phyloP scores from a whole-genome alignment of 2,888 invertebrate genomes.

The Micoletzkya japonica region DNA sequence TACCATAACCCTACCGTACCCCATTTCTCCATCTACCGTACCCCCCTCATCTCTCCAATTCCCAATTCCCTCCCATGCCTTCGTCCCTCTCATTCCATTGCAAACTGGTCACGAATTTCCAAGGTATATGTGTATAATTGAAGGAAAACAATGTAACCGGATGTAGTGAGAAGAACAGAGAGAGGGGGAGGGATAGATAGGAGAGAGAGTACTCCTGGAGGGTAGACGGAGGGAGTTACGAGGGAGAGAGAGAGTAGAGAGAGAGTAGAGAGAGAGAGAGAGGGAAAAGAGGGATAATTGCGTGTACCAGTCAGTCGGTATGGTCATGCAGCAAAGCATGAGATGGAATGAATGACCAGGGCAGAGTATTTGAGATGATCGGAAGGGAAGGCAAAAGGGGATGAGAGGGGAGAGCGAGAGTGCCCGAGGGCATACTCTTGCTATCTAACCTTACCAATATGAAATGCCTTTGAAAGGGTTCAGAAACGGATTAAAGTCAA shows the following conservation, averaged over 20 bases:
- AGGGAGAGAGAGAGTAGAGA: conserved; percentile 2
- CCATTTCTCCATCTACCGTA: not conserved
- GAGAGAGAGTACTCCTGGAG: too few relatives aligned
- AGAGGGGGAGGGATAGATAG: not conserved
- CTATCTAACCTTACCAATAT: too few relatives aligned
- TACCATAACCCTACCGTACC: too few relatives aligned
- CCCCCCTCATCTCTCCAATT: not conserved
- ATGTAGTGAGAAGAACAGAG: conserved; percentile 13
- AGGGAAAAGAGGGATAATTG: conserved; percentile 15
- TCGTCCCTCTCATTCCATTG: not conserved
- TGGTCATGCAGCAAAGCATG: conserved; percentile 3
- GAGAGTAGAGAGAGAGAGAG: not conserved
- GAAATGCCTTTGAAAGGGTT: too few relatives aligned
- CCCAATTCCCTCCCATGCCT: not conserved
- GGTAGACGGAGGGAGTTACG: not conserved
- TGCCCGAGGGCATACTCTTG: too few relatives aligned
- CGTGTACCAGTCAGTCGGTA: conserved; percentile 20
- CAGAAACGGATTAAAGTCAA: too few relatives aligned
- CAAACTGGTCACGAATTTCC: conserved; percentile 27
- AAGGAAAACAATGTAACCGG: conserved; percentile 30
- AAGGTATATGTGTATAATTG: conserved; percentile 28
- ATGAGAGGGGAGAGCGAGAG: not conserved
- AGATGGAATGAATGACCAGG: conserved; percentile 3
- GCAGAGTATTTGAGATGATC: not conserved
- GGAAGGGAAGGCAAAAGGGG: not conserved